Conservation (phyloP, 2,888 invertebrate genomes). For the Lomographa bimaculata region DNA sequence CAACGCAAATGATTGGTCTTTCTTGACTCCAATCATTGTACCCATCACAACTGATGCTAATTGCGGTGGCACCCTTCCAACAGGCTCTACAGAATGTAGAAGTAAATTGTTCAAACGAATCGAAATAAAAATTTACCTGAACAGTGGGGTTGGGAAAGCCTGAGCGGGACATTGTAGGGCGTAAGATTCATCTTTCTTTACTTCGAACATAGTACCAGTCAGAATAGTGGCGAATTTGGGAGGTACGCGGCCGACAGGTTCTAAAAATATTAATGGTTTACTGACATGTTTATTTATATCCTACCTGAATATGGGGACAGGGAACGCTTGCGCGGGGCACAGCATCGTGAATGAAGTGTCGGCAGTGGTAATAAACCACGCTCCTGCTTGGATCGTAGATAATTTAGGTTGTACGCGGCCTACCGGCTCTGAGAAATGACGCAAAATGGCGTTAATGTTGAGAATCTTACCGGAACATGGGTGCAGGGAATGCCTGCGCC, state of each 20-base stretch:
- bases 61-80: slow-evolving; percentile 87
- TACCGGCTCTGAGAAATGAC: slow-evolving; percentile 70
- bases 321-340: slow-evolving; percentile 88
- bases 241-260: slow-evolving; percentile 72
- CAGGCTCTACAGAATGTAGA: slow-evolving; percentile 82
- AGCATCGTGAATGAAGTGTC: slow-evolving; percentile 82
- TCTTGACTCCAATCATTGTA: slow-evolving; percentile 81
- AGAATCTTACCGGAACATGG: slow-evolving; percentile 87
- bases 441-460: slow-evolving; percentile 56
- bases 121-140: slow-evolving; percentile 72
- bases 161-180: slow-evolving; percentile 87
- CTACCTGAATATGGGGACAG: slow-evolving; percentile 79
- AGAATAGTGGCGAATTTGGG: slow-evolving; percentile 83
- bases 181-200: slow-evolving; percentile 69
- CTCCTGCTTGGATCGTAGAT: slow-evolving; percentile 73
- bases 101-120: slow-evolving; percentile 24
- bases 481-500: slow-evolving; percentile 88
- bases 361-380: slow-evolving; percentile 83
- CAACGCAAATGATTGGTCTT: slow-evolving; percentile 75
- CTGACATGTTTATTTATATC: slow-evolving; percentile 39
- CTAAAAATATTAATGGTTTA: slow-evolving; percentile 52
- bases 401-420: slow-evolving; percentile 73
- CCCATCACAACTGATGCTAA: slow-evolving; percentile 86
- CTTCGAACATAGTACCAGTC: slow-evolving; percentile 82
- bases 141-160: slow-evolving; percentile 83